Evolutionary conservation across 1,140 invertebrate genomes (phyloP).

Genomic region (Armadillidium nasatum): DNA sequence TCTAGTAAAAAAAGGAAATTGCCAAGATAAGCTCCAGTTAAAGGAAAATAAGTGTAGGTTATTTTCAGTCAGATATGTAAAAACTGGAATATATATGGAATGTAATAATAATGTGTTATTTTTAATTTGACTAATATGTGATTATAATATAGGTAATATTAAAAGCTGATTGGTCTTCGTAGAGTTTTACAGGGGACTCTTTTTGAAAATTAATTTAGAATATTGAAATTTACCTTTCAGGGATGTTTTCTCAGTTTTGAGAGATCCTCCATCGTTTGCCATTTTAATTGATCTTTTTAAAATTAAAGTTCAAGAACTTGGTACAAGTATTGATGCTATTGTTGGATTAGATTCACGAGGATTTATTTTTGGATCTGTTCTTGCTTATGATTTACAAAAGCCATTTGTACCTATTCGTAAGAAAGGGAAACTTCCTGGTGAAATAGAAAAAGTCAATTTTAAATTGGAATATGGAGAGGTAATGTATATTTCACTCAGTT

Average conservation of each 20-base stretch:
- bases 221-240: conserved; percentile 56
- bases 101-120: too few relatives aligned
- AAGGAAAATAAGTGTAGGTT: too few relatives aligned
- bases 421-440: conserved; percentile 89
- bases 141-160: too few relatives aligned
- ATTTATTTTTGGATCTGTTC: conserved; percentile 81
- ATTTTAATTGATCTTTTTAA: conserved; percentile 69
- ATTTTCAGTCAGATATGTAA: too few relatives aligned
- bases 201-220: too few relatives aligned
- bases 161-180: too few relatives aligned
- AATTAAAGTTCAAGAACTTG: conserved; percentile 57
- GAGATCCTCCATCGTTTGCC: conserved; percentile 64
- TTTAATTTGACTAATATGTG: too few relatives aligned
- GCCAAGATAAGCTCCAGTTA: too few relatives aligned
- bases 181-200: too few relatives aligned
- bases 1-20: too few relatives aligned
- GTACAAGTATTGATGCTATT: conserved; percentile 61
- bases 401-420: conserved; percentile 90
- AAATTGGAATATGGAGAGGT: conserved; percentile 43
- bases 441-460: conserved; percentile 51
- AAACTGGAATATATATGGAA: too few relatives aligned
- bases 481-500: background rate
- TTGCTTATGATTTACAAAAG: conserved; percentile 72
- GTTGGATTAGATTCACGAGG: conserved; percentile 88
- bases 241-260: conserved; percentile 85